Conservation (phyloP, 2,113 vertebrate genomes). For the Calyptommatus sinebrachiatus region DNA sequence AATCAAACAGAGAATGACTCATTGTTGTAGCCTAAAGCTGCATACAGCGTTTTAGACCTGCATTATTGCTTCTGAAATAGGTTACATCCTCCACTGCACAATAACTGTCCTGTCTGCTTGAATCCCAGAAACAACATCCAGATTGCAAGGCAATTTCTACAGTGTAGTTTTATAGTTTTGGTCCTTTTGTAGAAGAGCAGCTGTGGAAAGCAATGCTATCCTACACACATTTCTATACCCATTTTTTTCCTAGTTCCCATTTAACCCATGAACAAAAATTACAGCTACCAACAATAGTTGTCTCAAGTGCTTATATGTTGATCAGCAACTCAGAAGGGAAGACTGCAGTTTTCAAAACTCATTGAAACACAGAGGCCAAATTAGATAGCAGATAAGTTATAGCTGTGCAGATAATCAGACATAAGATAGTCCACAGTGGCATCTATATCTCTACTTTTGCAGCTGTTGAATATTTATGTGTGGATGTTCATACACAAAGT, state of each 20-base stretch:
- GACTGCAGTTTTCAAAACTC: not conserved
- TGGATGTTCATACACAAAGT: not conserved
- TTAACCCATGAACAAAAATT: not conserved
- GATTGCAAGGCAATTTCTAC: not conserved
- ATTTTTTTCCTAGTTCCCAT: not conserved
- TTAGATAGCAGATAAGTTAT: not conserved
- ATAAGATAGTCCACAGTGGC: no score
- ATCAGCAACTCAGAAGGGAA: not conserved
- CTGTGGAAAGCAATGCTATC: no score
- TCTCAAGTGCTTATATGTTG: not conserved
- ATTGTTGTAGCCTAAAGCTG: not conserved
- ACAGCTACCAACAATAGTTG: not conserved
- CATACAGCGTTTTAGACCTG: not conserved
- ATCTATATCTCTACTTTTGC: not conserved
- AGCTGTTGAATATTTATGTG: not conserved
- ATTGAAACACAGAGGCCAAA: not conserved
- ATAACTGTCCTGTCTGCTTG: not conserved
- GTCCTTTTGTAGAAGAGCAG: not conserved
- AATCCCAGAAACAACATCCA: not conserved
- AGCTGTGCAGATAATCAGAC: not conserved
- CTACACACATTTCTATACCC: not conserved
- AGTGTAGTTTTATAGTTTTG: not conserved
- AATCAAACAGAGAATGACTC: no score
- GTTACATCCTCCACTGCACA: not conserved
- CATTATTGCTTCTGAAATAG: slow-evolving; percentile 4